phyloP scores from a whole-genome alignment of 1,140 invertebrate genomes.

The Nymphalis io region DNA sequence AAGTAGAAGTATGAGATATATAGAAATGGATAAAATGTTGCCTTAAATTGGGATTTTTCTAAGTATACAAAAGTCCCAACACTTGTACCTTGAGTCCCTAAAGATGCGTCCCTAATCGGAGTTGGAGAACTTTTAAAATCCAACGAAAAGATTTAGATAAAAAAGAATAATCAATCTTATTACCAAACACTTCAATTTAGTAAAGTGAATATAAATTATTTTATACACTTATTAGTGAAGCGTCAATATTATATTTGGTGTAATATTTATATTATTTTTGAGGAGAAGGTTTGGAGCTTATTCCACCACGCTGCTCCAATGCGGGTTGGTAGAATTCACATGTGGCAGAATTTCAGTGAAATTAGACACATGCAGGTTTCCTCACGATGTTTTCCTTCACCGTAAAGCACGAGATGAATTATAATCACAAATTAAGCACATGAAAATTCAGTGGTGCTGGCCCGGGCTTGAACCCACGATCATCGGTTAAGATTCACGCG shows the following conservation, averaged over 20 bases:
- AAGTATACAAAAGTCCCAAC: slow-evolving; percentile 25
- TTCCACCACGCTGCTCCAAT: too few relatives aligned
- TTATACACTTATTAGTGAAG: background rate
- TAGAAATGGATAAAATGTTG: background rate
- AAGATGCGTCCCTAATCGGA: slow-evolving; percentile 32
- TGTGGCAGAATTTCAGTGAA: too few relatives aligned
- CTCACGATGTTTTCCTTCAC: too few relatives aligned
- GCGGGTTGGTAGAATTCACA: too few relatives aligned
- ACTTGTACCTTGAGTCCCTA: slow-evolving; percentile 17
- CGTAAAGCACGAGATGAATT: too few relatives aligned
- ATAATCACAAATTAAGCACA: too few relatives aligned
- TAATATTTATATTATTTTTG: too few relatives aligned
- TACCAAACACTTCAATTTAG: background rate
- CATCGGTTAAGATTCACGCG: too few relatives aligned
- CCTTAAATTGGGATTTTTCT: background rate
- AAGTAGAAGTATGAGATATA: background rate
- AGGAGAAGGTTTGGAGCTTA: too few relatives aligned
- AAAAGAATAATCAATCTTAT: slow-evolving; percentile 10
- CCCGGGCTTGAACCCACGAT: too few relatives aligned
- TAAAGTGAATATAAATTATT: background rate
- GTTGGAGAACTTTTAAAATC: slow-evolving; percentile 21
- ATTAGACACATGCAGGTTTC: too few relatives aligned
- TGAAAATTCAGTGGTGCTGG: too few relatives aligned
- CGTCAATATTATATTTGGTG: background rate
- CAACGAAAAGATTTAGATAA: background rate